Percentiles rank a stretch among this genome's conserved stretches.
Evolutionary conservation across 2,113 vertebrate genomes (phyloP).

Genomic region (Protobothrops mucrosquamatus): DNA sequence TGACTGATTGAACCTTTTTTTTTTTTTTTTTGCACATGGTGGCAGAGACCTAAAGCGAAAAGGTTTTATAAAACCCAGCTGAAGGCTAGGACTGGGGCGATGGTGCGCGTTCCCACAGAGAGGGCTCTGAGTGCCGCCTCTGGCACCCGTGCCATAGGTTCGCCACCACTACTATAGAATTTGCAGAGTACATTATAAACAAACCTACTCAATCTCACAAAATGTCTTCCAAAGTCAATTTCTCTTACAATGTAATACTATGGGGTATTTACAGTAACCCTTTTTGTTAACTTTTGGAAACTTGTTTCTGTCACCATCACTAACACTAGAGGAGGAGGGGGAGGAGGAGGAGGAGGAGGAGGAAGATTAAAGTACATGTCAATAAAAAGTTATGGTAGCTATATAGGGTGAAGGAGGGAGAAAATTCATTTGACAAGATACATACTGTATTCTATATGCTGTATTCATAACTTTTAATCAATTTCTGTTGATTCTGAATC

Average conservation of each 20-base stretch:
- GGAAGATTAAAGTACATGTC: neutral
- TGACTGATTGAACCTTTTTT: too few relatives aligned
- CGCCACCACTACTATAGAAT: neutral
- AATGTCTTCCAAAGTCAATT: neutral
- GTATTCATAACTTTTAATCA: neutral
- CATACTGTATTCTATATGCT: neutral
- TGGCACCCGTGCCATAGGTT: too few relatives aligned
- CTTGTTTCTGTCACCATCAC: neutral
- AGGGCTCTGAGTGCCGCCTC: too few relatives aligned
- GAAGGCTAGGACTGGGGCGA: too few relatives aligned
- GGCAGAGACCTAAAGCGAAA: too few relatives aligned
- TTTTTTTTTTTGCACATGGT: too few relatives aligned
- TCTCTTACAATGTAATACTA: neutral
- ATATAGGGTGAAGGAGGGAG: neutral
- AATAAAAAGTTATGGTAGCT: neutral
- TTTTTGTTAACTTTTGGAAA: neutral
- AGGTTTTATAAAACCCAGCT: too few relatives aligned
- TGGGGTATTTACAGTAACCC: neutral
- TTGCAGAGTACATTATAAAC: neutral
- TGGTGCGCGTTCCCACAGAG: too few relatives aligned
- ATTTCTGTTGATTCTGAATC: neutral
- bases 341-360: neutral
- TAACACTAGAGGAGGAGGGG: neutral
- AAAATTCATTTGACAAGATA: neutral
- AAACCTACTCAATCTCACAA: neutral